Evolutionary conservation across 1,140 invertebrate genomes (phyloP), one percentile per base, ranked within the genome.

Genomic region (Temnothorax longispinosus): DNA sequence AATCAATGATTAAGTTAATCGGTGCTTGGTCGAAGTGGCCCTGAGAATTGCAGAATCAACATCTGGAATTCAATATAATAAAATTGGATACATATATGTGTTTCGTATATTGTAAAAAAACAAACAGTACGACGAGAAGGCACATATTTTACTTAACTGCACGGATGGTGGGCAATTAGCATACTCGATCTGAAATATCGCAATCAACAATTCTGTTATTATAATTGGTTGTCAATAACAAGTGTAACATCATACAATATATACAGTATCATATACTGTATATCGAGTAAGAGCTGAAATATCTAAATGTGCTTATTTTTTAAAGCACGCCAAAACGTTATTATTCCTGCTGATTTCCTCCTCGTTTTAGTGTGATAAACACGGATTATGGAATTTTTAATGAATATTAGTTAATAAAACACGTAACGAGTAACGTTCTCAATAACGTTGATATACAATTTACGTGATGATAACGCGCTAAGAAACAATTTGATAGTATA

Each of bases 91-190:
- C 72, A 41, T 6, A 41, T 27, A 75, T 75, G 54, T 35, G 54
- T 60, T 15, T 78, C 27, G 18, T 78, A 77, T 62, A 50, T 64
- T 58, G 5, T 50, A 78, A 78, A 78, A 27, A 62, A 78, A 71
- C 56, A 50, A 27, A 77, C 32, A 78, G 32, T 50, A 35, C 27
- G 58, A 78, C 75, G 44, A 78, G 75, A 78, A 78, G 75, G 75
- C 75, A 78, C 75, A 56, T 78, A 78, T 50, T 38, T 78, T 64
- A 78, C 21, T 78, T 62, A 78, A 50, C 75, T 78, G 44, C 38
- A 76, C 74, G 21, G 3, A 21, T 47, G 27, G 44, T 52, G 41
- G 10, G 64, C 27, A 64, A 78, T 78, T 78, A 77, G 27, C 27
- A 27, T 27, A 27, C 27, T 27, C 27, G 27, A 15, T 50, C 15